Evolutionary conservation across 2,113 vertebrate species (phyloP).

Genomic region (Silurus glanis): DNA sequence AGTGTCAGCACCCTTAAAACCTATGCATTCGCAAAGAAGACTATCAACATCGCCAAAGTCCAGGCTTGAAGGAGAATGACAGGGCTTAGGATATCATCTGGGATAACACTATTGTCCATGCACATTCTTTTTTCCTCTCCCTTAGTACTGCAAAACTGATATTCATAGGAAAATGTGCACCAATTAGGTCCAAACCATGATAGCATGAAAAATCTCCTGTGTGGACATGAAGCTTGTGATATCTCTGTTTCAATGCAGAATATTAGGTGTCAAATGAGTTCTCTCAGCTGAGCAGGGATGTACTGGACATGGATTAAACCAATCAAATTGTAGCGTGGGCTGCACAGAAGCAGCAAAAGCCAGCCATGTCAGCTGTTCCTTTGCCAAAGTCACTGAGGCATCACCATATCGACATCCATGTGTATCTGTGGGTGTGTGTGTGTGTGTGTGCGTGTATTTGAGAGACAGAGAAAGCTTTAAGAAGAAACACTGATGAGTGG

Average conservation of each 20-base stretch:
- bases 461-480: constrained; percentile 49
- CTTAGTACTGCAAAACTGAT: not conserved
- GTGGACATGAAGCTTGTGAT: constrained; percentile 25
- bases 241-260: constrained; percentile 20
- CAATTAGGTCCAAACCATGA: constrained; percentile 24
- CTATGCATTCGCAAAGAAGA: not conserved
- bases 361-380: constrained; percentile 52
- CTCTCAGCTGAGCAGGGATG: constrained; percentile 28
- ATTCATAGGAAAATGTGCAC: constrained; percentile 11
- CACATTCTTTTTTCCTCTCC: not conserved
- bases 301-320: constrained; percentile 37
- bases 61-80: not conserved
- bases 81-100: not conserved
- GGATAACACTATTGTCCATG: not conserved
- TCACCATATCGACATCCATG: constrained; percentile 50
- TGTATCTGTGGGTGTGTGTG: constrained; percentile 37
- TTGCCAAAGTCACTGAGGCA: constrained; percentile 43
- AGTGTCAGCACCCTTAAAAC: not conserved
- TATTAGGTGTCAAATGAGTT: constrained; percentile 40
- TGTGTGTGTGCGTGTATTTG: not conserved
- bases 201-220: constrained; percentile 6
- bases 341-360: constrained; percentile 42
- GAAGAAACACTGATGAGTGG: constrained; percentile 55
- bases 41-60: not conserved
- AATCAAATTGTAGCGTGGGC: constrained; percentile 10